Conservation (phyloP, 2,888 invertebrate species). For the Epirrhoe tristata region DNA sequence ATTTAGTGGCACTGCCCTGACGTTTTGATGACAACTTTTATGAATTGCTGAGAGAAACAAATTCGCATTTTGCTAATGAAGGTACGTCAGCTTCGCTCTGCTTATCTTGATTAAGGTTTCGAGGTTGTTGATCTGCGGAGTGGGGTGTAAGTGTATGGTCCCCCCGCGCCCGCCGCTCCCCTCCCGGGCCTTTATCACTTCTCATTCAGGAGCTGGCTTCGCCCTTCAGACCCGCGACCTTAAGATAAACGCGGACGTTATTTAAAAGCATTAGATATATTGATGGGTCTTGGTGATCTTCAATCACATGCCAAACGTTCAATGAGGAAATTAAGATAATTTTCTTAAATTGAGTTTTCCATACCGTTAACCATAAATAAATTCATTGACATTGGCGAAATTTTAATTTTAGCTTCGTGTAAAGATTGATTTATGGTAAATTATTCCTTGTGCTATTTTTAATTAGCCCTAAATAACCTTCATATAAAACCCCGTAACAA, state of each 20-base stretch:
- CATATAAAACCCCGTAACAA: not conserved
- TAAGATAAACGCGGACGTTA: slow-evolving; percentile 66
- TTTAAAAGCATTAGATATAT: slow-evolving; percentile 51
- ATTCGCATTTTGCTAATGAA: slow-evolving; percentile 58
- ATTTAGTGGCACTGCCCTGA: slow-evolving; percentile 47
- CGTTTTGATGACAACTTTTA: slow-evolving; percentile 44
- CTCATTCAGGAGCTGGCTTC: slow-evolving; percentile 70
- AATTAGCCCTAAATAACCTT: not conserved
- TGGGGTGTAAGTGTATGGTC: slow-evolving; percentile 55
- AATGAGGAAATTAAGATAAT: not conserved
- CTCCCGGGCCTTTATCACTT: slow-evolving; percentile 63
- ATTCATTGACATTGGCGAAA: not conserved
- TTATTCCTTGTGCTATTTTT: not conserved
- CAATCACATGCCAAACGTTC: not conserved
- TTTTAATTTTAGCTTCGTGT: not conserved
- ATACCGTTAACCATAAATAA: not conserved
- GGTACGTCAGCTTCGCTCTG: slow-evolving; percentile 59
- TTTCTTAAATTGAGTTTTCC: not conserved
- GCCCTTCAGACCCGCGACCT: slow-evolving; percentile 77
- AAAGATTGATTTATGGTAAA: not conserved
- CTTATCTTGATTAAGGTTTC: slow-evolving; percentile 77
- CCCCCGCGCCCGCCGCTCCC: slow-evolving; percentile 48
- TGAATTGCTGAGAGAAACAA: slow-evolving; percentile 36
- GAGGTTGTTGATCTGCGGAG: slow-evolving; percentile 79
- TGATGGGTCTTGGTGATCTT: slow-evolving; percentile 4